phyloP scores from a whole-genome alignment of 2,113 vertebrate species.

The Tetraodon nigroviridis region DNA sequence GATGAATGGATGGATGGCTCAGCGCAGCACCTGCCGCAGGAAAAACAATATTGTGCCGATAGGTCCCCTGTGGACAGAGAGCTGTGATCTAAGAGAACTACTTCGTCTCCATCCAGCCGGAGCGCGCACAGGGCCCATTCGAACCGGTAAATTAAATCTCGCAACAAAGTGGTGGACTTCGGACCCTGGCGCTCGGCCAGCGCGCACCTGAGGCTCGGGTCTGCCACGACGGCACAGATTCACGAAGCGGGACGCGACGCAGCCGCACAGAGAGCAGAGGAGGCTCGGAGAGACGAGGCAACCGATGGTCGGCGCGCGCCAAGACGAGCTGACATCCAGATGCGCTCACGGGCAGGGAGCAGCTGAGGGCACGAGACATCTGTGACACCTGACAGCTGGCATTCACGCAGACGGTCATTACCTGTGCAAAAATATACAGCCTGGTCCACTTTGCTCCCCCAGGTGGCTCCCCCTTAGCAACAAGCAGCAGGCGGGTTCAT shows the following conservation, averaged over 20 bases:
- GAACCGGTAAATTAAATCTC: constrained; percentile 13
- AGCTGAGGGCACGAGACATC: constrained; percentile 43
- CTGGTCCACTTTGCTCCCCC: constrained; percentile 63
- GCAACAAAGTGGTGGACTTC: constrained; percentile 16
- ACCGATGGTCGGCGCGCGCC: not conserved
- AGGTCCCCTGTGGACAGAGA: constrained; percentile 34
- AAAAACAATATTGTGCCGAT: constrained; percentile 33
- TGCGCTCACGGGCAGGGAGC: constrained; percentile 13
- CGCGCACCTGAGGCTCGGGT: constrained; percentile 7
- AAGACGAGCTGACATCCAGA: constrained; percentile 8
- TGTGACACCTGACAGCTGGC: constrained; percentile 51
- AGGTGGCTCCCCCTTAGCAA: constrained; percentile 71
- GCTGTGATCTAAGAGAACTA: constrained; percentile 36
- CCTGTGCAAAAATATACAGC: constrained; percentile 65
- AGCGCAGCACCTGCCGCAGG: constrained; percentile 40
- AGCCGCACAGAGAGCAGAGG: not conserved
- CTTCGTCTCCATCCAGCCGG: constrained; percentile 28
- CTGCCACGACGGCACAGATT: constrained; percentile 8
- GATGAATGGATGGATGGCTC: constrained; percentile 36
- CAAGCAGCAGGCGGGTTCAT: constrained; percentile 72
- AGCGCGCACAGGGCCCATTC: constrained; percentile 15
- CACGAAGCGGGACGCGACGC: constrained; percentile 15
- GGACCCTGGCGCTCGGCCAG: constrained; percentile 2
- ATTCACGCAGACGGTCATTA: constrained; percentile 58
- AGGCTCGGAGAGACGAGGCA: constrained; percentile 27